Evolutionary conservation across 2,113 vertebrate species (phyloP), one percentile per base, ranked within the genome.

Genomic region (Crocuta crocuta): DNA sequence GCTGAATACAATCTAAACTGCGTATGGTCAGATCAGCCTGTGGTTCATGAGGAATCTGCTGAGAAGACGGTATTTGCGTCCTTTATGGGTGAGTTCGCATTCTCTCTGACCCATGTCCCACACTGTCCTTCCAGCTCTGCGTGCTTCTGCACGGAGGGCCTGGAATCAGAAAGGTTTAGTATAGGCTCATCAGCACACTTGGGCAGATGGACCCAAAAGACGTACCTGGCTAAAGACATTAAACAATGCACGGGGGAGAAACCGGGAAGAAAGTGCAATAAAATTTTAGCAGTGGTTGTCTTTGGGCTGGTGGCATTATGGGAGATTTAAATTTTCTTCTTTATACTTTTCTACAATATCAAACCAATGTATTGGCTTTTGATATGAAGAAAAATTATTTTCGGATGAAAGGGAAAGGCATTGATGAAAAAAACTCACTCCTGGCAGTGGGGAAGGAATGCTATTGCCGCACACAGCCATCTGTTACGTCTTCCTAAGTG

Each of bases 401-500:
- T 63, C 28, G 68, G 7, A 63, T 80, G 26, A 89, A 92, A 96
- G 65, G 55, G 86, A 98, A 97, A 63, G 35, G 53, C 45, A 53
- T 24, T 33, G 65, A 65, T 83, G 39, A 39, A n/a, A 50, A 76
- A 87, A 35, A 23, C 7, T 1, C 31, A n/a, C 19, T 61, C 33
- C 68, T 61, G n/a, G 35, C 21, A 5, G 74, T 76, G 10, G 58
- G 88, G 31, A 89, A 80, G 81, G 71, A 65, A 26, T n/a, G 58
- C 9, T 7, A 7, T 31, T 23, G 70, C 90, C 66, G 28, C 50
- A 85, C 80, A 43, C 5, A n/a, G 70, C 92, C 97, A 96, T 82
- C 96, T 98, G 96, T 74, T 65, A 66, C 8, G 1, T 90, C 35
- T 95, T 78, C 71, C 17, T 66, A 43, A 79, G 89, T n/a, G 84